These are phyloP conservation scores for Microtus oregoni DNA, from an alignment of 2,113 vertebrate species.

Conservation along the genomic window DNA sequence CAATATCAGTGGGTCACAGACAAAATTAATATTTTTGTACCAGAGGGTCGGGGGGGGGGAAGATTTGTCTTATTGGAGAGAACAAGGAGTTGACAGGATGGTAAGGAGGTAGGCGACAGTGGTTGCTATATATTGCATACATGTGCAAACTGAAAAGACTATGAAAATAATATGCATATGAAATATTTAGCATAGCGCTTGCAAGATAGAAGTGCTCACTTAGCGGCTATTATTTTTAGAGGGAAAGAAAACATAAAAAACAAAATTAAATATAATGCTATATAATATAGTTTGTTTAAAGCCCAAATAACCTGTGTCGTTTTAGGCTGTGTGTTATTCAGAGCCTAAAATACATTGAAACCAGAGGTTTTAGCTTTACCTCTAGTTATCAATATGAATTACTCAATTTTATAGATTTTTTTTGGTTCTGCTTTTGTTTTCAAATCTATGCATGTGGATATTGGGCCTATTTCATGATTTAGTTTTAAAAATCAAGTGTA, in stretches of 20 bases:
- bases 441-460: not conserved
- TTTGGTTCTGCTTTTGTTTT: not conserved
- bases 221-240: not conserved
- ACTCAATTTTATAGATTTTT: not conserved
- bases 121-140: not conserved
- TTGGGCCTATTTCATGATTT: not conserved
- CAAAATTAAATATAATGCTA: conserved; percentile 28
- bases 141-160: not conserved
- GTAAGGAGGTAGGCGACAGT: not conserved
- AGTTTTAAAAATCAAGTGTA: conserved; percentile 27
- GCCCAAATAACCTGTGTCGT: not conserved
- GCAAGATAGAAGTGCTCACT: not conserved
- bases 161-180: not conserved
- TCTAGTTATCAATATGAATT: not conserved
- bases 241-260: not conserved
- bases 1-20: not conserved
- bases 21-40: not conserved
- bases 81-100: too few relatives aligned
- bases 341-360: conserved; percentile 34
- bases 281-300: conserved; percentile 13
- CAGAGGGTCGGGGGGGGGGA: too few relatives aligned
- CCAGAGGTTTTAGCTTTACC: not conserved
- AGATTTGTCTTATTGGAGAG: not conserved
- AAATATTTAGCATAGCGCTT: not conserved
- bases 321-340: conserved; percentile 41